A percentile compares a stretch with the other conserved stretches of the same genome.
Evolutionary conservation across 2,888 invertebrate species (phyloP).

Genomic region (Melangyna quadrimaculata): DNA sequence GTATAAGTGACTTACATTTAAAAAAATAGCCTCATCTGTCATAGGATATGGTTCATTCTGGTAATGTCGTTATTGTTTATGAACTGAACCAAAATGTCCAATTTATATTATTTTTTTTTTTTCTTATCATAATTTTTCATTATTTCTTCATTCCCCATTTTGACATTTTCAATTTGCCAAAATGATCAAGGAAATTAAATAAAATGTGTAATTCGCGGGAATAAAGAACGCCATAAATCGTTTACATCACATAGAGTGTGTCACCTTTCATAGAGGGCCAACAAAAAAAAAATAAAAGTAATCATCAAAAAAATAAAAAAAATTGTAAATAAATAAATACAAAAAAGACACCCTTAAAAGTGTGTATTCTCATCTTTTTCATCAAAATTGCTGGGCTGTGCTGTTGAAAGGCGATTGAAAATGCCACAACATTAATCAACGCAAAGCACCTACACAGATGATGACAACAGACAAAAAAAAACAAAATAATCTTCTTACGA

Average conservation of each 20-base stretch:
- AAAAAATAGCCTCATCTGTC: constrained; percentile 28
- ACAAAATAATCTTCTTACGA: constrained; percentile 50
- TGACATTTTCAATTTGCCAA: constrained; percentile 40
- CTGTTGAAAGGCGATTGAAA: constrained; percentile 62
- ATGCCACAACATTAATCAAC: constrained; percentile 69
- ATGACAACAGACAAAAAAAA: constrained; percentile 22
- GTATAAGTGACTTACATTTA: neutral
- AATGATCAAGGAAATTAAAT: constrained; percentile 55
- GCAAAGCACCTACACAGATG: constrained; percentile 70
- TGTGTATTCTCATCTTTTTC: constrained; percentile 23
- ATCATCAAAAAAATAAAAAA: neutral
- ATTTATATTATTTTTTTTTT: constrained; percentile 35
- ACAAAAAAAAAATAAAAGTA: neutral
- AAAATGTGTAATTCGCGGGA: constrained; percentile 39
- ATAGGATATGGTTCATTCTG: neutral
- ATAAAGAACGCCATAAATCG: constrained; percentile 45
- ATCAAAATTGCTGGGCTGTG: constrained; percentile 30
- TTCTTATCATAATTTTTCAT: neutral
- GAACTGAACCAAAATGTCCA: constrained; percentile 49
- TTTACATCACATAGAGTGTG: constrained; percentile 37
- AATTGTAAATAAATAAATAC: neutral
- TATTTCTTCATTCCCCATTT: neutral
- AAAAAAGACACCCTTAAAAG: constrained; percentile 15
- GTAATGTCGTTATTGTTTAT: constrained; percentile 41
- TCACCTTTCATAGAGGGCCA: constrained; percentile 44